Conservation (phyloP, 2,113 vertebrate genomes). For the Crotalus horridus region DNA sequence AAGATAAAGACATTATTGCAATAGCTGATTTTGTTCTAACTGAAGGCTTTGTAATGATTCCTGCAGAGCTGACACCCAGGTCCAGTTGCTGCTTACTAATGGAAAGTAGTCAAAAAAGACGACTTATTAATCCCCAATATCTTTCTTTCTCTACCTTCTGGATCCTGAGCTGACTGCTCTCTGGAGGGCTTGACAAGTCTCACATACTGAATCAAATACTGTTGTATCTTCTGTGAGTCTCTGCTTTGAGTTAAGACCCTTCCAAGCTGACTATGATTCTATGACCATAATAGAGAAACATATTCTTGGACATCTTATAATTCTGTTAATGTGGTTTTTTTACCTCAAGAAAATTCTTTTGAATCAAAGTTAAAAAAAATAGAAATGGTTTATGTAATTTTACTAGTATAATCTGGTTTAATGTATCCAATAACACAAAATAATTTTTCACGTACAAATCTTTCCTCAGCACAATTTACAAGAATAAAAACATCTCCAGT, state of each 20-base stretch:
- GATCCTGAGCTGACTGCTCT: not conserved
- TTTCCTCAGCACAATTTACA: slow-evolving; percentile 1
- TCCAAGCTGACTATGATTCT: not conserved
- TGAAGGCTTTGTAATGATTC: not conserved
- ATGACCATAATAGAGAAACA: not conserved
- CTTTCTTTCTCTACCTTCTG: not conserved
- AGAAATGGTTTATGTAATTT: not conserved
- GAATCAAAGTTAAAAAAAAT: not conserved
- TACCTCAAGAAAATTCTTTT: not conserved
- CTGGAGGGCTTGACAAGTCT: not conserved
- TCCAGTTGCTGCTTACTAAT: not conserved
- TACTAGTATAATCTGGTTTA: slow-evolving; percentile 6
- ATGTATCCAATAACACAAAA: slow-evolving; percentile 10
- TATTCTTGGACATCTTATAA: not conserved
- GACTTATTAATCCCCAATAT: not conserved
- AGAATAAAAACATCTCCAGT: slow-evolving; percentile 11
- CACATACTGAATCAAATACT: not conserved
- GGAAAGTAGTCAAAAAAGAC: not conserved
- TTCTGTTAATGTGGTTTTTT: not conserved
- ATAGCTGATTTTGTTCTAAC: not conserved
- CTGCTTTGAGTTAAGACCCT: not conserved
- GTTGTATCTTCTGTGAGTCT: not conserved
- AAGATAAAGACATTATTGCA: not conserved
- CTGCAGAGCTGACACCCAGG: not conserved
- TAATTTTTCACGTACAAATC: slow-evolving; percentile 34